Percentiles rank a stretch among this genome's conserved stretches.
phyloP scores from a whole-genome alignment of 2,797 vertebrate species.

The Synaphobranchus kaupii region DNA sequence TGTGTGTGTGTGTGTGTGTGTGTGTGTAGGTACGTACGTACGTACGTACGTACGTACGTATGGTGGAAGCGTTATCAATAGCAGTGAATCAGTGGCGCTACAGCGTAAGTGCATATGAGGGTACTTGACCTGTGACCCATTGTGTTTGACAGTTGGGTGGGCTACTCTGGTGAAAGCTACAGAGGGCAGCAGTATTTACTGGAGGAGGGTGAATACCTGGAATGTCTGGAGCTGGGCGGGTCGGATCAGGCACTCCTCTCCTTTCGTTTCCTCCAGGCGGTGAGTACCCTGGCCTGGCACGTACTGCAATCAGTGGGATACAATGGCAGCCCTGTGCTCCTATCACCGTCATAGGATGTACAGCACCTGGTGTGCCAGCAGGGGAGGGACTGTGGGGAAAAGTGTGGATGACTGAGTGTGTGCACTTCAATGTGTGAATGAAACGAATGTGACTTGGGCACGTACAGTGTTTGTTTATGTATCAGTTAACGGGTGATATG shows the following conservation, averaged over 20 bases:
- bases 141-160: slow-evolving; percentile 78
- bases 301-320: not conserved
- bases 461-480: too few relatives aligned
- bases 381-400: not conserved
- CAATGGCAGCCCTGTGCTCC: not conserved
- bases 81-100: slow-evolving; percentile 3
- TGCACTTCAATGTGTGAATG: not conserved
- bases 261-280: slow-evolving; percentile 79
- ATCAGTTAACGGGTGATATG: too few relatives aligned
- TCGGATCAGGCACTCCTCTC: slow-evolving; percentile 66
- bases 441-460: not conserved
- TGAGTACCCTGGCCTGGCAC: slow-evolving; percentile 62
- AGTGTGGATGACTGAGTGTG: not conserved
- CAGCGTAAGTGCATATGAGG: slow-evolving; percentile 13
- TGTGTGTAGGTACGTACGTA: not conserved
- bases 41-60: too few relatives aligned
- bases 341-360: not conserved
- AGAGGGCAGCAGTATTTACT: slow-evolving; percentile 80
- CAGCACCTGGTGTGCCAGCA: not conserved
- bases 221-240: slow-evolving; percentile 64
- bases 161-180: slow-evolving; percentile 77
- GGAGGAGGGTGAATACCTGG: slow-evolving; percentile 80
- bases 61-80: not conserved
- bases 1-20: not conserved
- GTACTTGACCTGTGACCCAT: slow-evolving; percentile 20